Conservation (phyloP, 2,113 vertebrate species). For the Pituophis catenifer region DNA sequence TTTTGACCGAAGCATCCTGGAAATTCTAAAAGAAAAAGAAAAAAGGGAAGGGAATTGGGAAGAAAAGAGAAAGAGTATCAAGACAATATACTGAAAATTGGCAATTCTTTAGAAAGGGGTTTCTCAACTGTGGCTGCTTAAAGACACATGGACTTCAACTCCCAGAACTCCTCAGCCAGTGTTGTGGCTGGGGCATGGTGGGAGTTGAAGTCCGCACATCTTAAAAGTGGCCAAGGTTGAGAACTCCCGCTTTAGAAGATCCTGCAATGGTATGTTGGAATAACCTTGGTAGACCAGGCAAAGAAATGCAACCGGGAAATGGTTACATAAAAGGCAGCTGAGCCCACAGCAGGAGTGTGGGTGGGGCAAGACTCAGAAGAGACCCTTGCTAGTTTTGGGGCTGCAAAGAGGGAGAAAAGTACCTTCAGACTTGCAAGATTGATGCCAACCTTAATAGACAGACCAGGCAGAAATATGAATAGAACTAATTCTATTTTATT, state of each 20-base stretch:
- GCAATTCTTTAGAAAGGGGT: neutral
- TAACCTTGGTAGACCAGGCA: neutral
- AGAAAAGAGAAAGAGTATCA: neutral
- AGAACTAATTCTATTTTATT: neutral
- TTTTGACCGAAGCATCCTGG: conserved; percentile 37
- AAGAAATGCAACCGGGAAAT: neutral
- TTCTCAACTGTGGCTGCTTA: neutral
- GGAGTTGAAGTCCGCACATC: neutral
- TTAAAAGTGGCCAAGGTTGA: neutral
- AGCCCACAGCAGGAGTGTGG: neutral
- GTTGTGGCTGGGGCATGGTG: neutral
- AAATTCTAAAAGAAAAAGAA: conserved; percentile 49
- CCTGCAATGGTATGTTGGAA: neutral
- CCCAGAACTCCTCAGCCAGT: neutral
- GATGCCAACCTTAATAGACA: neutral
- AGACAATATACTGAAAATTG: neutral
- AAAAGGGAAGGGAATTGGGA: conserved; percentile 38
- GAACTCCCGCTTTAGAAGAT: neutral
- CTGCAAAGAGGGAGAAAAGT: neutral
- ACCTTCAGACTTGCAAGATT: neutral
- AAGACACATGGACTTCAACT: neutral
- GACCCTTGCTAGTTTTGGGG: neutral
- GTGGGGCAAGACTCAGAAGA: neutral
- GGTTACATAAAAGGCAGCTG: neutral
- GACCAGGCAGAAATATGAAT: neutral